Evolutionary conservation across 2,797 vertebrate genomes (phyloP).

Genomic region (Prionace glauca): DNA sequence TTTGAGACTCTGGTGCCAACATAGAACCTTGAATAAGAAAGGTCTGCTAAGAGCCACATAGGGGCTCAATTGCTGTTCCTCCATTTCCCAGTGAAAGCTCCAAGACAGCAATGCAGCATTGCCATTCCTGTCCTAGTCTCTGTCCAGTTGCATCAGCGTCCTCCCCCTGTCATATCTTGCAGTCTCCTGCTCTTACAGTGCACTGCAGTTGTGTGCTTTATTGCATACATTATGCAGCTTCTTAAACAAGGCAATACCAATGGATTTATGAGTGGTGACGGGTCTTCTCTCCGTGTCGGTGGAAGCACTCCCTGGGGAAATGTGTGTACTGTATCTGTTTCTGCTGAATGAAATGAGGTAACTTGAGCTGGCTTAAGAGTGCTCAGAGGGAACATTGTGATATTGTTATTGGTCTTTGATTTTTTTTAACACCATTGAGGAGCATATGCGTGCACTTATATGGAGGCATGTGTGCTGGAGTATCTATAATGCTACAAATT

Average conservation of each 20-base stretch:
- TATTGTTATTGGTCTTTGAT: conserved; percentile 11
- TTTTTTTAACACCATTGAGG: neutral
- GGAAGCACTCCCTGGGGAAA: neutral
- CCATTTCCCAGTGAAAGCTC: neutral
- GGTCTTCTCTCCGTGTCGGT: neutral
- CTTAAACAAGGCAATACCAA: conserved; percentile 27
- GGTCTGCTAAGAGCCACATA: neutral
- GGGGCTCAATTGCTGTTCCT: neutral
- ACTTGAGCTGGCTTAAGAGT: neutral
- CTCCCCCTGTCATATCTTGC: conserved; percentile 1
- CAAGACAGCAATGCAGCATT: too few relatives aligned
- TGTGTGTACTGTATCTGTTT: conserved; percentile 11
- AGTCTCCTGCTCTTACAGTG: conserved; percentile 6
- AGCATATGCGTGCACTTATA: neutral
- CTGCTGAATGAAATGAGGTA: conserved; percentile 26
- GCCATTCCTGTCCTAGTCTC: neutral
- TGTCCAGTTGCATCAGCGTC: conserved; percentile 3
- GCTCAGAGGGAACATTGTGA: neutral
- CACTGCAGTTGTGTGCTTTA: conserved; percentile 22
- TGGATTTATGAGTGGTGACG: conserved; percentile 13
- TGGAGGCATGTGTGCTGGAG: neutral
- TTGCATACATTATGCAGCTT: conserved; percentile 32
- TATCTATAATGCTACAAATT: neutral
- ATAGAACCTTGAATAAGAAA: neutral
- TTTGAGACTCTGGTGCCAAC: neutral